Evolutionary conservation across 2,888 invertebrate genomes (phyloP), one percentile per base, ranked within the genome.

Genomic region (Galerucella nymphaeae): DNA sequence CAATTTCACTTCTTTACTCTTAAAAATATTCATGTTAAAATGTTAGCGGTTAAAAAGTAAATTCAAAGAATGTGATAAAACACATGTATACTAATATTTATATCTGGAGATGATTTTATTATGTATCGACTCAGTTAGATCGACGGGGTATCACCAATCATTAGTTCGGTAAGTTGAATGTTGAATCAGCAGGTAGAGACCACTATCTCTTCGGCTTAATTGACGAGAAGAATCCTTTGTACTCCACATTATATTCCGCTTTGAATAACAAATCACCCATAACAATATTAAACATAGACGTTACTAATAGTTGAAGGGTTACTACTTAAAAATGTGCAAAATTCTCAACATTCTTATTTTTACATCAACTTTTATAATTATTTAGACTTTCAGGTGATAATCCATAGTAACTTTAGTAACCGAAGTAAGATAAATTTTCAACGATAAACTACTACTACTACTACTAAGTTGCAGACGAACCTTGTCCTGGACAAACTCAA

Each of bases 1-100:
- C 42, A 42, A 42, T 42, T 42, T 6, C n/a, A n/a, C 1, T 11
- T 38, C 9, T 23, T 23, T 59, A 14, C n/a, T 14, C 48, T 23
- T 2, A 30, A 38, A 38, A 38, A 38, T 9, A 45, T 14, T 45
- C 6, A 5, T 1, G 23, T 45, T n/a, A n/a, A n/a, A n/a, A n/a
- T n/a, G n/a, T 42, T 48, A 50, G 11, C 23, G 6, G 30, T 11
- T n/a, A 23, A 38, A 41, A 53, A 11, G 0, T 16, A 42, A 42
- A 48, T 58, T 62, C 38, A 66, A 77, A 18, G 77, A 80, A 80
- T 82, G 85, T 79, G 85, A 83, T 84, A 84, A 84, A 85, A 86
- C 85, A 84, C 80, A 78, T 85, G 85, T 85, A 85, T 84, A 83
- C 85, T 81, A 86, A 86, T 86, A 86, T 86, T 86, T 85, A 86